Evolutionary conservation across 2,113 vertebrate genomes (phyloP).

Genomic region (Accipiter cooperii): DNA sequence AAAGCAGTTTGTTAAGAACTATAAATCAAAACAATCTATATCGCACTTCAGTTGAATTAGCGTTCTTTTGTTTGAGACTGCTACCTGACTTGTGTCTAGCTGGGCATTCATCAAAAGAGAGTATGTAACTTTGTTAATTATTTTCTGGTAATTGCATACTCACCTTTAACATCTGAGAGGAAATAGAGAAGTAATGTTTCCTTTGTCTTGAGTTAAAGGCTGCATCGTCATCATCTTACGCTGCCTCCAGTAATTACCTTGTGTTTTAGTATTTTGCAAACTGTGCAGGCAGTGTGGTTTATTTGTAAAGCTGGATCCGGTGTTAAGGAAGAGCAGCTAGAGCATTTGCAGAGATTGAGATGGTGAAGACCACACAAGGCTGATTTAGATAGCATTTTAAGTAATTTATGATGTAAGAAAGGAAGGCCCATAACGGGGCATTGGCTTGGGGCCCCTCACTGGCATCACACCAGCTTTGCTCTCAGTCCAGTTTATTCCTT

Average conservation of each 20-base stretch:
- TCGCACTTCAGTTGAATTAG: not conserved
- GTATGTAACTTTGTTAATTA: conserved; percentile 34
- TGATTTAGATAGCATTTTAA: not conserved
- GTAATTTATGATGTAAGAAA: not conserved
- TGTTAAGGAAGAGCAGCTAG: not conserved
- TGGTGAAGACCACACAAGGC: not conserved
- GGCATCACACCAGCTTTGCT: not conserved
- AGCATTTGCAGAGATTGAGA: not conserved
- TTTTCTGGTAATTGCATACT: conserved; percentile 35
- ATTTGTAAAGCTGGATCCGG: not conserved
- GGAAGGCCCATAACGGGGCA: not conserved
- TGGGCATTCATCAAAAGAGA: not conserved
- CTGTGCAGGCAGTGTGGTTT: not conserved
- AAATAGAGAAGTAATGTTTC: conserved; percentile 11
- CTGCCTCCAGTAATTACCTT: not conserved
- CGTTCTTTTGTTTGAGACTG: not conserved
- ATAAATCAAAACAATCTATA: not conserved
- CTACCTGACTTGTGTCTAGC: not conserved
- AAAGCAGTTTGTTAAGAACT: not conserved
- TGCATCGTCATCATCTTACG: not conserved
- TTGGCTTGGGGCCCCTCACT: not conserved
- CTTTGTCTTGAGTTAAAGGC: not conserved
- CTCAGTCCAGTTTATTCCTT: not conserved
- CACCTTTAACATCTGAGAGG: not conserved
- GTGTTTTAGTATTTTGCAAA: not conserved